Evolutionary conservation across 2,113 vertebrate species (phyloP), one percentile per base, ranked within the genome.

Genomic region (Poicephalus meyeri): DNA sequence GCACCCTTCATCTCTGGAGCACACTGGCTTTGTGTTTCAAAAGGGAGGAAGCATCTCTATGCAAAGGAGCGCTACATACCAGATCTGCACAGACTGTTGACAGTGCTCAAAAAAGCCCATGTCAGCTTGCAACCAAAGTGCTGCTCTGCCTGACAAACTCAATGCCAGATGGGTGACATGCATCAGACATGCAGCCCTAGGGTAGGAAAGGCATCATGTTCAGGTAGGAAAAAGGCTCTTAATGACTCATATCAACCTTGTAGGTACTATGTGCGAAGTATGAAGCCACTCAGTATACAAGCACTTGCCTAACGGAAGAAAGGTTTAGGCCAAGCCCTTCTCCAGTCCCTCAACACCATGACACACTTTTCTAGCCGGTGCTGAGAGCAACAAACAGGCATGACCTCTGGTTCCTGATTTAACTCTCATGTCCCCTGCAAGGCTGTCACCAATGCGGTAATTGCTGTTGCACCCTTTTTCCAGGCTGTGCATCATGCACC

Each of bases 361-460:
- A 76, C 3, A 14, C 8, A 11, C 10, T 26, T 82, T 82, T 56
- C 65, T 21, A 86, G 56, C 49, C 0, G 0, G 8, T 41, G 58
- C 31, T 56, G 41, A 70, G 37, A 63, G n/a, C n/a, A 81, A 31
- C 33, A 16, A 33, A 14, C 13, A 89, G 46, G 12, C 12, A 44
- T 1, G 0, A 10, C n/a, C 25, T 19, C 8, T 2, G 0, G 55
- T 47, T 63, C 61, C 26, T 5, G 19, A 17, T 47, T 50, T 35
- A 83, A 92, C 52, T 80, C 50, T 37, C 14, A n/a, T 16, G 39
- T 60, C 26, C n/a, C 33, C 74, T n/a, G 19, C 61, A 53, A 55
- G 53, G 70, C 65, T 53, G 37, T 31, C 8, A 6, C 46, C 28
- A 16, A 1, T 2, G 35, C 11, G 11, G 3, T 11, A 73, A 49